A percentile compares a stretch with the other conserved stretches of the same genome.
phyloP scores from a whole-genome alignment of 2,888 invertebrate genomes.

The Phyllotreta cruciferae region DNA sequence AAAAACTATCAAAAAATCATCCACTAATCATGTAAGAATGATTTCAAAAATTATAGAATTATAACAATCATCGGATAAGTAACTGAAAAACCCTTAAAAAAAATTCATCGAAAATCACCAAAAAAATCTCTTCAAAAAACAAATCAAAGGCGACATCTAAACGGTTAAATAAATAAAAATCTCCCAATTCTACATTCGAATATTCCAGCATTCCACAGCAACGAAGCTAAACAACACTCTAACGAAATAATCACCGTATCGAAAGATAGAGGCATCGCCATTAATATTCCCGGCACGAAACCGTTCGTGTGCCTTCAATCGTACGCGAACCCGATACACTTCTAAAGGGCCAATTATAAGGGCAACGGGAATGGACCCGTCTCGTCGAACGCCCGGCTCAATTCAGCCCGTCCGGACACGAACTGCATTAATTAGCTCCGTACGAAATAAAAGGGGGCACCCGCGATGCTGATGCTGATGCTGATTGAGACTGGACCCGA shows the following conservation, averaged over 20 bases:
- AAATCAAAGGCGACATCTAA: too few relatives aligned
- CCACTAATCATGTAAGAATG: too few relatives aligned
- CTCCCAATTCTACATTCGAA: too few relatives aligned
- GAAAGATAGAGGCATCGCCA: neutral
- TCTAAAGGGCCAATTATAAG: slow-evolving; percentile 20
- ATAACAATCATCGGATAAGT: too few relatives aligned
- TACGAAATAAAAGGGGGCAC: slow-evolving; percentile 36
- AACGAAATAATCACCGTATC: slow-evolving; percentile 9
- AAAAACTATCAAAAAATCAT: too few relatives aligned
- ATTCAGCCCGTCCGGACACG: slow-evolving; percentile 33
- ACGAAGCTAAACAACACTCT: neutral
- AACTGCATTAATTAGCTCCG: slow-evolving; percentile 50
- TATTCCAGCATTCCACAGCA: too few relatives aligned
- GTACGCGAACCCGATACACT: slow-evolving; percentile 12
- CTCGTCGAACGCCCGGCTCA: neutral
- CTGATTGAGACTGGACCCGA: slow-evolving; percentile 39
- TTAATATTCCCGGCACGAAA: slow-evolving; percentile 18
- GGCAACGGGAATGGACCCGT: neutral
- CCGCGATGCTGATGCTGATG: slow-evolving; percentile 15
- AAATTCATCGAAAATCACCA: too few relatives aligned
- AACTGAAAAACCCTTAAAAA: too few relatives aligned
- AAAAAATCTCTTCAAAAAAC: too few relatives aligned
- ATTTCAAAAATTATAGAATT: too few relatives aligned
- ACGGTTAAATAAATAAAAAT: too few relatives aligned
- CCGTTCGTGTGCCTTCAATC: slow-evolving; percentile 10